Conservation (phyloP, 1,140 invertebrate species). For the Coptotermes formosanus region DNA sequence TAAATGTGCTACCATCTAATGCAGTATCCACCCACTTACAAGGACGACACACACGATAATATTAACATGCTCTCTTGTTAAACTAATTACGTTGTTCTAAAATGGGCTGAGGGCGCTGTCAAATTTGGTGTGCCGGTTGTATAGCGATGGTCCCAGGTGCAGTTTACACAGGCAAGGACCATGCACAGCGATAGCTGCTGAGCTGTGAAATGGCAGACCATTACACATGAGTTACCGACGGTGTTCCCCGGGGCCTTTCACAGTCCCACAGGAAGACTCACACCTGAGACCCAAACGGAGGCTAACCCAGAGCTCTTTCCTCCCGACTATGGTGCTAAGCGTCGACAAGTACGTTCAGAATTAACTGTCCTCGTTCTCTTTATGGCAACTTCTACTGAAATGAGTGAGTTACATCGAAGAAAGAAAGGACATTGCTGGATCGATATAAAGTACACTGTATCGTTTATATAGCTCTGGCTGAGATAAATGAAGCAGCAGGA, state of each 20-base stretch:
- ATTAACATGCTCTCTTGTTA: no score
- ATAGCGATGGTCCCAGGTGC: background rate
- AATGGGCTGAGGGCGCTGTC: background rate
- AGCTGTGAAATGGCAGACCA: conserved; percentile 13
- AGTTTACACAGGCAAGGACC: conserved; percentile 2
- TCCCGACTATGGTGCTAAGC: background rate
- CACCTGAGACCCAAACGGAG: background rate
- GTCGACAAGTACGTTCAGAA: background rate
- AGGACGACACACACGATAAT: no score
- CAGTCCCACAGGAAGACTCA: background rate
- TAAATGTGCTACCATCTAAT: no score
- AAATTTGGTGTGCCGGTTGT: background rate
- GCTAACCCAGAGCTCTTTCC: no score
- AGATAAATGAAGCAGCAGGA: background rate
- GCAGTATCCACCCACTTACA: no score
- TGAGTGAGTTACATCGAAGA: background rate
- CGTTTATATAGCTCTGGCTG: background rate
- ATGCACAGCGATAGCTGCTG: background rate
- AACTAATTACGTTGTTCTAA: background rate
- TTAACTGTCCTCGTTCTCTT: background rate
- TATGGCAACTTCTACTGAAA: background rate
- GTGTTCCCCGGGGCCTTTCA: no score
- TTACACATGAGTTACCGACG: conserved; percentile 12
- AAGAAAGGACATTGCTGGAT: background rate
- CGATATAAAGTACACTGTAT: background rate